Percentiles rank a stretch among this genome's conserved stretches.
Conservation (phyloP, 2,888 invertebrate genomes). For the Loripinus fragilis region DNA sequence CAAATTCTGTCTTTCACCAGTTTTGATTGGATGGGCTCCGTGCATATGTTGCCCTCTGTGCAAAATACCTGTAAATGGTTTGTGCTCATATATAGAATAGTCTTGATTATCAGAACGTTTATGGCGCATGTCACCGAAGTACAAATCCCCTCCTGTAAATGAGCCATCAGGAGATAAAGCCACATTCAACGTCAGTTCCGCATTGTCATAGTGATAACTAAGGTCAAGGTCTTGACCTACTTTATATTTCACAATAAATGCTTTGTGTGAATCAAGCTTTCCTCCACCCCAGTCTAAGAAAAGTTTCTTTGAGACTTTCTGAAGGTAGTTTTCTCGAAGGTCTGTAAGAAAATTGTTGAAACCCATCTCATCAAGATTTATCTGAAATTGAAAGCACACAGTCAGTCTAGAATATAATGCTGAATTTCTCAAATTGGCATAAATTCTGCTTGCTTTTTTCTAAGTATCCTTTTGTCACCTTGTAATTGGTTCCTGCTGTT, state of each 20-base stretch:
- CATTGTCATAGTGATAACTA: conserved; percentile 84
- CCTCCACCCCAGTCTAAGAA: conserved; percentile 82
- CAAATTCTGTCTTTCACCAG: conserved; percentile 83
- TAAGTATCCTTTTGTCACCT: too few species aligned
- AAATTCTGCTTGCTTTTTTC: too few species aligned
- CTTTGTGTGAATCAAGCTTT: conserved; percentile 83
- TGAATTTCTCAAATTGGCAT: too few species aligned
- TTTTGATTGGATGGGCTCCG: conserved; percentile 81
- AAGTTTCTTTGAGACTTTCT: conserved; percentile 77
- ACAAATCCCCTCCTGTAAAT: conserved; percentile 82
- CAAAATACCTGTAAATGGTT: conserved; percentile 77
- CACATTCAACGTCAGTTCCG: conserved; percentile 84
- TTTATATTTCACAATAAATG: conserved; percentile 83
- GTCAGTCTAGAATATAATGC: too few species aligned
- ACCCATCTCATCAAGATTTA: conserved; percentile 83
- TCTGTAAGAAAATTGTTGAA: conserved; percentile 81
- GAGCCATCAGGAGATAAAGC: conserved; percentile 76
- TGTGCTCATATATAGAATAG: conserved; percentile 69
- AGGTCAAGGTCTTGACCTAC: conserved; percentile 81
- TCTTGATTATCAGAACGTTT: conserved; percentile 46
- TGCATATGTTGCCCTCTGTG: conserved; percentile 84
- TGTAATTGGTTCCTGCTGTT: too few species aligned
- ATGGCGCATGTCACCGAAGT: conserved; percentile 81
- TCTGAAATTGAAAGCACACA: conserved; percentile 69
- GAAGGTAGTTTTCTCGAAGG: conserved; percentile 81